These are phyloP conservation scores for Epinephelus fuscoguttatus DNA, from an alignment of 2,113 vertebrate genomes.

Conservation along the genomic window DNA sequence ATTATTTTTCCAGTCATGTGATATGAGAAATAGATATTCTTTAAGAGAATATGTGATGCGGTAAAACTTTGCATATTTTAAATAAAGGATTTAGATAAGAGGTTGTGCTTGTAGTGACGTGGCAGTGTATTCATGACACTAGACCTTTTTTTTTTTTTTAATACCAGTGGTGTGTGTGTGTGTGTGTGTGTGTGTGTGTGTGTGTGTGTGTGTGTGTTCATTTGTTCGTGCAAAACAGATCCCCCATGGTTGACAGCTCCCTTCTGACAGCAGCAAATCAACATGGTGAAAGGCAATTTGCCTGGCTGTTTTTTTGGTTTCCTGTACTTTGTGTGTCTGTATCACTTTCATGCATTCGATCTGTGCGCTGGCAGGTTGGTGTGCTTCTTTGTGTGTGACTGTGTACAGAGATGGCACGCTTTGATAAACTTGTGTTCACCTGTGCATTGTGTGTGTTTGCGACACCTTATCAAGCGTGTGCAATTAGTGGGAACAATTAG, in stretches of 20 bases:
- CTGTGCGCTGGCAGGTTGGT: not conserved
- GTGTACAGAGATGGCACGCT: not conserved
- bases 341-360: not conserved
- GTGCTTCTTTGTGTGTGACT: conserved; percentile 23
- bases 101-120: not conserved
- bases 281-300: conserved; percentile 35
- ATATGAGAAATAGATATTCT: not conserved
- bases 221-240: not conserved
- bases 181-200: not conserved
- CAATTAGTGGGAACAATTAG: conserved; percentile 58
- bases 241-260: conserved; percentile 21
- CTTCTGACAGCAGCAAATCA: conserved; percentile 38
- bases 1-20: not conserved
- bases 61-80: not conserved
- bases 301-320: conserved; percentile 11
- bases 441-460: not conserved
- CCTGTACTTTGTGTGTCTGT: not conserved
- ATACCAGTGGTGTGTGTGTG: not conserved
- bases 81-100: not conserved
- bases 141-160: too few relatives aligned
- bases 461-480: conserved; percentile 17
- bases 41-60: not conserved
- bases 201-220: not conserved
- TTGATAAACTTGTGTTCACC: conserved; percentile 6
- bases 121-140: not conserved